Evolutionary conservation across 1,140 invertebrate genomes (phyloP).

Genomic region (Ceratina australensis): DNA sequence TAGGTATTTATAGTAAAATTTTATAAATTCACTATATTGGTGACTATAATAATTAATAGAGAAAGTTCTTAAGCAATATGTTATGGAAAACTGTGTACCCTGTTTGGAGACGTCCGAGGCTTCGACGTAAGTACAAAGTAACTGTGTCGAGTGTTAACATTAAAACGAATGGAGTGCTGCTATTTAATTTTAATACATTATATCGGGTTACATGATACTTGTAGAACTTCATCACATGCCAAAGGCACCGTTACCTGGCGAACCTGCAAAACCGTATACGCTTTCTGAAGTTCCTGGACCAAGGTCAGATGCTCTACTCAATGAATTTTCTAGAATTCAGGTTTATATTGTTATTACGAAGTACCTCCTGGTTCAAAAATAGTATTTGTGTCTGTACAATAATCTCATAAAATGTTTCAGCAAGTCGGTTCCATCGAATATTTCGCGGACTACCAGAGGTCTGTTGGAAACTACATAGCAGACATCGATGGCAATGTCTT

Average conservation of each 20-base stretch:
- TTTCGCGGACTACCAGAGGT: constrained; percentile 42
- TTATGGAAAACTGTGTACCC: constrained; percentile 26
- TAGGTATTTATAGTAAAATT: constrained; percentile 11
- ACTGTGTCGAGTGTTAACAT: background rate
- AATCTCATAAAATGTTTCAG: constrained; percentile 18
- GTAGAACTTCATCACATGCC: constrained; percentile 33
- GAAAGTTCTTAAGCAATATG: constrained; percentile 15
- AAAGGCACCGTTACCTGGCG: constrained; percentile 41
- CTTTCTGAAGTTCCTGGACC: constrained; percentile 41
- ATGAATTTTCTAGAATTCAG: constrained; percentile 43
- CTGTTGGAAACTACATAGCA: constrained; percentile 43
- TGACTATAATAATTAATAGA: background rate
- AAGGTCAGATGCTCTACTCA: constrained; percentile 26
- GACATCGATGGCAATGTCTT: constrained; percentile 45
- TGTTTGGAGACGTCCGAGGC: constrained; percentile 6
- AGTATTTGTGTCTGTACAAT: background rate
- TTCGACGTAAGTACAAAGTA: constrained; percentile 37
- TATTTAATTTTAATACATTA: background rate
- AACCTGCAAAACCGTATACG: constrained; percentile 36
- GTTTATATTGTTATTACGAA: constrained; percentile 14
- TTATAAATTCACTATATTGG: constrained; percentile 12
- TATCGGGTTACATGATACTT: background rate
- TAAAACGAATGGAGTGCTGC: background rate
- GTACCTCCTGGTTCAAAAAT: background rate
- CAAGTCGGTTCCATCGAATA: constrained; percentile 38